Conservation (phyloP, 1,140 invertebrate genomes). For the Saxidomus purpurata region DNA sequence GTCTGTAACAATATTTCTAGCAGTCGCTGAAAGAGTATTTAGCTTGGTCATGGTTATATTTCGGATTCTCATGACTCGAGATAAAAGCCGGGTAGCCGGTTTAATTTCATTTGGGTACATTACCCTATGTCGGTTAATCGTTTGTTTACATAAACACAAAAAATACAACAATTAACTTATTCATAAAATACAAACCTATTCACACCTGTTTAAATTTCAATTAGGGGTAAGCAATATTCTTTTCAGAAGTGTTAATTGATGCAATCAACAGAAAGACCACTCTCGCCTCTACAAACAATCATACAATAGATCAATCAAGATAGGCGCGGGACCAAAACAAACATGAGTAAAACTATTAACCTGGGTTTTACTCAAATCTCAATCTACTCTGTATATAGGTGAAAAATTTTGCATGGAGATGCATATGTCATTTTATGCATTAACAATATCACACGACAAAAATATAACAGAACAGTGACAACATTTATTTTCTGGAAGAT, state of each 20-base stretch:
- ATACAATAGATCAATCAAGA: background rate
- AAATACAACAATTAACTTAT: background rate
- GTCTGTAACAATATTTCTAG: no score
- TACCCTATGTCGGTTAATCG: background rate
- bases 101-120: no score
- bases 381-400: background rate
- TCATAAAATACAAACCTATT: slow-evolving; percentile 14
- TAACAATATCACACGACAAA: no score
- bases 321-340: background rate
- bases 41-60: no score
- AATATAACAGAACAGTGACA: no score
- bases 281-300: background rate
- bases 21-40: no score
- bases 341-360: background rate
- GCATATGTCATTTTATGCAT: slow-evolving; percentile 3
- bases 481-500: no score
- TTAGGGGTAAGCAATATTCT: slow-evolving; percentile 10
- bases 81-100: no score
- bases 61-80: no score
- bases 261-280: slow-evolving; percentile 7
- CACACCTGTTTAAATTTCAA: slow-evolving; percentile 2
- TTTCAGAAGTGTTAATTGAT: slow-evolving; percentile 8
- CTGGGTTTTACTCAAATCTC: slow-evolving; percentile 19
- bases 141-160: slow-evolving; percentile 15
- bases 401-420: background rate